Conservation (phyloP, 2,113 vertebrate species). For the Otocyon megalotis region DNA sequence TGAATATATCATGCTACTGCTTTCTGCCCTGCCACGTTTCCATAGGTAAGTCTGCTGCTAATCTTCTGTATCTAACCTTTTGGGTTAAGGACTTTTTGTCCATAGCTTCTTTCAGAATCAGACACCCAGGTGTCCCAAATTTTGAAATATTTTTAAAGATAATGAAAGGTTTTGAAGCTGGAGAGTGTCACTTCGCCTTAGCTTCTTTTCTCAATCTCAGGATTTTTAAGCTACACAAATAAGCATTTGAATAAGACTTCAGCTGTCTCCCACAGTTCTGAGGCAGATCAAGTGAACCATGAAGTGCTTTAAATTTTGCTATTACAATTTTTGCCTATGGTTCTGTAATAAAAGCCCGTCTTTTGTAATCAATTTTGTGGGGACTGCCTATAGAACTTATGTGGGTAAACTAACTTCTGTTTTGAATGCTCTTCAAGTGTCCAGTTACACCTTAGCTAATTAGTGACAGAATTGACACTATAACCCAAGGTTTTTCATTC, state of each 20-base stretch:
- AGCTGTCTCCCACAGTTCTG: not conserved
- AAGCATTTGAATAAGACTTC: constrained; percentile 6
- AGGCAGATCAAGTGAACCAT: not conserved
- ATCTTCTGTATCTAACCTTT: not conserved
- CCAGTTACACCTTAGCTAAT: not conserved
- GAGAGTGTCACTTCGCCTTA: constrained; percentile 11
- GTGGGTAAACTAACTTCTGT: constrained; percentile 14
- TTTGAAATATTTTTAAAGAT: constrained; percentile 10
- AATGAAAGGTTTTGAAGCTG: constrained; percentile 8
- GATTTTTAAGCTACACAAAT: constrained; percentile 30
- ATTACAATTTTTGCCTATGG: constrained; percentile 5
- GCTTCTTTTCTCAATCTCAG: constrained; percentile 50
- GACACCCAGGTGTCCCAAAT: not conserved
- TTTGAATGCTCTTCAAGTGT: constrained; percentile 28
- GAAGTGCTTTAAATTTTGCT: constrained; percentile 35
- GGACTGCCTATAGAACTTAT: not conserved
- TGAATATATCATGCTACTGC: not conserved
- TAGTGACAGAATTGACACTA: not conserved
- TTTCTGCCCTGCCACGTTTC: not conserved
- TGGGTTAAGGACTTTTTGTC: not conserved
- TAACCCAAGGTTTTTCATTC: not conserved
- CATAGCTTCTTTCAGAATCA: not conserved
- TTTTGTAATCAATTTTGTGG: not conserved
- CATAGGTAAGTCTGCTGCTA: not conserved
- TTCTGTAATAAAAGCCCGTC: constrained; percentile 14